These are phyloP conservation scores for Champsocephalus esox DNA, from an alignment of 2,797 vertebrate genomes.

Conservation along the genomic window DNA sequence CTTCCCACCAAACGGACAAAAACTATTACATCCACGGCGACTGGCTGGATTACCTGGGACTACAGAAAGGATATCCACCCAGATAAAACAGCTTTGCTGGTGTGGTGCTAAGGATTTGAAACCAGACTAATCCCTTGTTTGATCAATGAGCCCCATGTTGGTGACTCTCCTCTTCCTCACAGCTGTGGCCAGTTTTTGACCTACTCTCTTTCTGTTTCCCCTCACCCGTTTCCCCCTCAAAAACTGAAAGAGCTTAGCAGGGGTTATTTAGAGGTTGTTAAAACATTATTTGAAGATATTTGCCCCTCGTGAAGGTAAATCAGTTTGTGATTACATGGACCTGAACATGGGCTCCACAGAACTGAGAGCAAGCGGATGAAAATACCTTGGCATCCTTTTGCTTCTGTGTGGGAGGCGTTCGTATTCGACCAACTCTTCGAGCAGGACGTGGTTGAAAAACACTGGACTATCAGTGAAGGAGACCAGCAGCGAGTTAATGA, in stretches of 20 bases:
- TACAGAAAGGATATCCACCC: conserved; percentile 78
- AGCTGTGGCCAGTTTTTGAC: conserved; percentile 70
- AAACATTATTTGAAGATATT: conserved; percentile 75
- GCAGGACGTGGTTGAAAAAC: conserved; percentile 74
- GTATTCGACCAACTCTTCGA: conserved; percentile 75
- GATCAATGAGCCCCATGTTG: conserved; percentile 78
- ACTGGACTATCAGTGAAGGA: conserved; percentile 24
- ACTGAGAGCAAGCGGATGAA: conserved; percentile 47
- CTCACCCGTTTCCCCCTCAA: conserved; percentile 41
- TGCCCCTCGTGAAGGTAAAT: conserved; percentile 52
- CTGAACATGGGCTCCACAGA: conserved; percentile 54
- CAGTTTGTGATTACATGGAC: conserved; percentile 57
- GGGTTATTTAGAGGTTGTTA: conserved; percentile 76
- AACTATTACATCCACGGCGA: conserved; percentile 88
- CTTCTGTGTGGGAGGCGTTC: conserved; percentile 57
- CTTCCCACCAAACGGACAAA: conserved; percentile 80
- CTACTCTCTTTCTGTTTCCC: conserved; percentile 40
- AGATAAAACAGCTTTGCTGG: conserved; percentile 81
- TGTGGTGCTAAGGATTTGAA: conserved; percentile 83
- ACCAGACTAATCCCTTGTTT: conserved; percentile 81
- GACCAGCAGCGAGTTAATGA: conserved; percentile 33
- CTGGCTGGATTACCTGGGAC: conserved; percentile 93
- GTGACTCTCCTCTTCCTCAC: conserved; percentile 75
- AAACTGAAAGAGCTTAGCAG: conserved; percentile 67
- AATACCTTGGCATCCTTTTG: conserved; percentile 53